phyloP scores from a whole-genome alignment of 2,797 vertebrate species.

The Remorina albescens region DNA sequence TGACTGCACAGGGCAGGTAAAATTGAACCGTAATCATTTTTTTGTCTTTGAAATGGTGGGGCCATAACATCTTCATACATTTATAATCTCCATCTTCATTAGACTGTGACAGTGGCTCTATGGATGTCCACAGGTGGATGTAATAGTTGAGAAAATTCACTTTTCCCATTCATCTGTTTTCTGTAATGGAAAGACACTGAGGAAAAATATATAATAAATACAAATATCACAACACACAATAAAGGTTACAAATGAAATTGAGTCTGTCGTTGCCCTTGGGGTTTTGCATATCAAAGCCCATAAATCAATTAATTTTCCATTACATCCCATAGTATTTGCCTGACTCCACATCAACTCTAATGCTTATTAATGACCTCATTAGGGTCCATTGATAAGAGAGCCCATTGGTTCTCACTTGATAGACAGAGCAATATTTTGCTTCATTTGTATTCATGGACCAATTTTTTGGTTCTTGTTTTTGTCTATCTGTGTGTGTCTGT shows the following conservation, averaged over 20 bases:
- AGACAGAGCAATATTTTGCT: conserved; percentile 16
- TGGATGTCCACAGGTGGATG: conserved; percentile 14
- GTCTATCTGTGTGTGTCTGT: neutral
- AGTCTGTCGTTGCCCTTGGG: conserved; percentile 48
- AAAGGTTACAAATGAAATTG: conserved; percentile 50
- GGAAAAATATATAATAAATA: conserved; percentile 43
- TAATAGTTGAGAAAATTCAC: conserved; percentile 22
- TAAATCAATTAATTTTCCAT: conserved; percentile 74
- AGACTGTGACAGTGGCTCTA: conserved; percentile 14
- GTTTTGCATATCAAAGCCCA: conserved; percentile 69
- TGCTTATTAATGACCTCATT: conserved; percentile 78
- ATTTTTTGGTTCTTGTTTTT: conserved; percentile 22
- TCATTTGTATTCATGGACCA: conserved; percentile 11
- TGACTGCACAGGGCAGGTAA: conserved; percentile 94
- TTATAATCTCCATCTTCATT: conserved; percentile 29
- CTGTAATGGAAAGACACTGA: conserved; percentile 7
- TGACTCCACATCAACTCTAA: conserved; percentile 65
- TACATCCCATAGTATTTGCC: conserved; percentile 65
- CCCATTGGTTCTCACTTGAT: conserved; percentile 33
- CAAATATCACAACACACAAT: conserved; percentile 52
- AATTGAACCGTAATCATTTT: neutral
- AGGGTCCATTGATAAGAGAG: conserved; percentile 65
- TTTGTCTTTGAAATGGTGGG: neutral
- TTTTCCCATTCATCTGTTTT: conserved; percentile 31
- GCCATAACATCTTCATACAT: conserved; percentile 1